Evolutionary conservation across 53 echinoderm and acorn worm genomes (phyloP).

Genomic region (Pentamera pediparva): DNA sequence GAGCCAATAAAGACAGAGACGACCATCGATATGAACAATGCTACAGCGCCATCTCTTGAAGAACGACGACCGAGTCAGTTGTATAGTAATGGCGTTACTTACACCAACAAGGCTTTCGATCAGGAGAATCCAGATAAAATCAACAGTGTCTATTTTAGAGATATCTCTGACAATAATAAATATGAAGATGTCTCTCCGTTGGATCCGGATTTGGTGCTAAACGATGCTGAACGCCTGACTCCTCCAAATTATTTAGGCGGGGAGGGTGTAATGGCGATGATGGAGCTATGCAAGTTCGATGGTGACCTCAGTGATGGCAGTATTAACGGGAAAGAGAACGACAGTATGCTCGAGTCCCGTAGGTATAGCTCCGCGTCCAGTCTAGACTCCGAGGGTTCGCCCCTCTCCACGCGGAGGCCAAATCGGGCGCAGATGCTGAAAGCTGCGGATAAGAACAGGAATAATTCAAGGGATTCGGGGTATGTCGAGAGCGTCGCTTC

Average conservation of each 20-base stretch:
- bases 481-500: slow-evolving; percentile 19
- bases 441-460: slow-evolving; percentile 5
- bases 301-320: slow-evolving; percentile 9
- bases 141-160: not conserved
- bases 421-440: not conserved
- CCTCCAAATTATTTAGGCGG: not conserved
- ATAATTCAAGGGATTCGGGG: slow-evolving; percentile 19
- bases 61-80: not conserved
- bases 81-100: slow-evolving; percentile 19
- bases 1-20: not conserved
- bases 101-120: slow-evolving; percentile 24
- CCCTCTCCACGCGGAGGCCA: not conserved
- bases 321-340: not conserved
- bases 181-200: not conserved
- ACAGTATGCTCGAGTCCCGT: not conserved
- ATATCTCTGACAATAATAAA: not conserved
- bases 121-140: not conserved
- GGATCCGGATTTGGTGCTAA: not conserved
- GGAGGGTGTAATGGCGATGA: not conserved
- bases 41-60: no score
- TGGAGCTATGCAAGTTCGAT: not conserved
- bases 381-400: not conserved
- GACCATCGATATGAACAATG: no score
- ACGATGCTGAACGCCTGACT: not conserved
- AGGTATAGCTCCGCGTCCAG: not conserved